Base-by-base conservation (phyloP, 2,888 invertebrate genomes). In the Mesochorus sp. region DNA sequence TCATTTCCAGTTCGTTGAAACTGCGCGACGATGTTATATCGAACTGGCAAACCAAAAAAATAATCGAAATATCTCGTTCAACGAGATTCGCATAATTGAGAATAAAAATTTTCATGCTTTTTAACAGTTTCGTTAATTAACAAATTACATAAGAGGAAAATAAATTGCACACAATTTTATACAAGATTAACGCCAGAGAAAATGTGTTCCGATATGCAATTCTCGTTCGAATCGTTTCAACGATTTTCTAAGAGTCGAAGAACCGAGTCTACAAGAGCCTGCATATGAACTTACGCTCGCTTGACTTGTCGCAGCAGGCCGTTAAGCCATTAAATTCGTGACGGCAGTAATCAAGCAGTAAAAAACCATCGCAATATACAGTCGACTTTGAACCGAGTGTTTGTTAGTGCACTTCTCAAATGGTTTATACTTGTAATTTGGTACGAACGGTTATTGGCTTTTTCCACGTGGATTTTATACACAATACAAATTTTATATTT, bases 111-210 rank as follows among this genome's bases (percentile, higher is more conserved):
- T 28, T 17, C 61, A 72, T 57, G 26, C 4, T 44, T 49, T 24
- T n/a, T n/a, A 19, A 53, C 59, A 42, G 51, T 76, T 64, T 49
- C 14, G 19, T 72, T 47, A 21, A 66, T 66, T 51, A 51, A 62
- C 21, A 10, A 44, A 62, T n/a, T n/a, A n/a, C n/a, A n/a, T n/a
- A n/a, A 24, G 19, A 68, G 34, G 57, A 24, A 61, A 51, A 14
- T 37, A 8, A n/a, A n/a, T n/a, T 24, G 8, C 19, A 21, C 3
- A 19, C 31, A 49, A 59, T 19, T 49, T 5, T n/a, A 47, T 28
- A 8, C 14, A 5, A 34, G 8, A 6, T 55, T 17, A 10, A 19
- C 42, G 24, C 31, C 4, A 10, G 17, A 61, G 8, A 24, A 39
- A 62, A 51, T 21, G 34, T 39, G n/a, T 24, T 51, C n/a, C 26